Evolutionary conservation across 2,888 invertebrate species (phyloP).

Genomic region (Cerceris ruficornis): DNA sequence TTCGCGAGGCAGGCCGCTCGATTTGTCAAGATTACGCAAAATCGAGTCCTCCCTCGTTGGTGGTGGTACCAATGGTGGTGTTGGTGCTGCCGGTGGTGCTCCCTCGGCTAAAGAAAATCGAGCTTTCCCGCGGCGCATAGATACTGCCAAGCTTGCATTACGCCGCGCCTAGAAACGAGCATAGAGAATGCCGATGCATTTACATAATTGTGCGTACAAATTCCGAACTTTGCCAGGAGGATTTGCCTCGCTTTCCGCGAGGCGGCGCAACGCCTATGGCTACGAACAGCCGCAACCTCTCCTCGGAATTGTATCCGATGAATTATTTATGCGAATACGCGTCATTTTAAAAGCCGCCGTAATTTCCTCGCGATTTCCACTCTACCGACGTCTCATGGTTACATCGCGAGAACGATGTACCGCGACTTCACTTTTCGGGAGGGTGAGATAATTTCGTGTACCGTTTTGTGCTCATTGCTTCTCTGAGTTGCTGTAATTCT

Average conservation of each 20-base stretch:
- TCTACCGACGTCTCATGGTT: constrained; percentile 8
- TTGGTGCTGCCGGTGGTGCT: neutral
- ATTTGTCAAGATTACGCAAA: constrained; percentile 67
- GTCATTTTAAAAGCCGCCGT: constrained; percentile 68
- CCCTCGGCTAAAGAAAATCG: too few species aligned
- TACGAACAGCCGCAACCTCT: constrained; percentile 20
- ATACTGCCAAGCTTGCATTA: neutral
- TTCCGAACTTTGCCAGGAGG: constrained; percentile 70
- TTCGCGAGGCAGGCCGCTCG: constrained; percentile 33
- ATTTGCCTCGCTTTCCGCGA: constrained; percentile 60
- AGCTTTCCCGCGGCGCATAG: constrained; percentile 1
- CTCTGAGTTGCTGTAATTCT: too few species aligned
- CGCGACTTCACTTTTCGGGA: too few species aligned
- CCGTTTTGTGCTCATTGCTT: too few species aligned
- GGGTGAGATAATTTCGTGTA: too few species aligned
- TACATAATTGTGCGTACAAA: constrained; percentile 76
- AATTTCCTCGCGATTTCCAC: constrained; percentile 48
- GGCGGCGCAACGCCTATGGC: constrained; percentile 11
- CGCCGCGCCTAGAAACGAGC: neutral
- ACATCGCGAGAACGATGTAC: neutral
- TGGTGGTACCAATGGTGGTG: neutral
- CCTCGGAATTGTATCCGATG: constrained; percentile 62
- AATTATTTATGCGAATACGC: constrained; percentile 75
- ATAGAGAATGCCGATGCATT: constrained; percentile 59
- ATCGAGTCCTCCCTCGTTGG: constrained; percentile 33